Evolutionary conservation across 2,797 vertebrate genomes (phyloP), one percentile per base, ranked within the genome.

Genomic region (Helostoma temminkii): DNA sequence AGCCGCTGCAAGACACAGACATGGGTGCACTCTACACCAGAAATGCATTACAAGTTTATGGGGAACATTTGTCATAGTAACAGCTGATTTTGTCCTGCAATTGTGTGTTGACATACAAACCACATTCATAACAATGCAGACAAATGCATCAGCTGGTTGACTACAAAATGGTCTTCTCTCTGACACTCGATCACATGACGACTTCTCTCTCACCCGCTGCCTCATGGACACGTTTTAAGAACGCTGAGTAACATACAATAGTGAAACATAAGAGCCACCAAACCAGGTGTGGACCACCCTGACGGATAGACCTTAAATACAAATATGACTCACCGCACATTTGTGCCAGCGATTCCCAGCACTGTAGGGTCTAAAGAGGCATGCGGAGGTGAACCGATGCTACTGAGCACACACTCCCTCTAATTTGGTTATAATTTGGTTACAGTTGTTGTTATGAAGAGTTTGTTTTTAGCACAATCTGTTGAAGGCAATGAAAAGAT

Each of bases 221-320:
- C 56, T 46, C 55, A 39, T 21, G 28, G 67, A 56, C 25, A 55
- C 57, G 21, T 9, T 24, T 34, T 12, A 39, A 32, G 6, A 70
- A 24, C 28, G 30, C 50, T 25, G 64, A 50, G 39, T 25, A 63
- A 42, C 42, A 69, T 56, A 53, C 59, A 57, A 71, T 69, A 68
- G 34, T 32, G 19, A 70, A 47, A 67, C 24, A 9, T 34, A 60
- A 10, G 42, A 52, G 43, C 62, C 53, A 55, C 42, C 48, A 34
- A 47, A 54, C 21, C 65, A 76, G 1, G 59, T 36, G 18, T 3
- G 48, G 48, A 68, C 68, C 79, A 78, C 69, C 21, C 46, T 48
- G 46, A 22, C 22, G 54, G 19, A 37, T 42, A 56, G 6, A 64
- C 37, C 21, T 45, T 52, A 52, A 37, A 49, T 19, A 15, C 36